Evolutionary conservation across 2,797 vertebrate species (phyloP), one percentile per base, ranked within the genome.

Genomic region (Limosa lapponica): DNA sequence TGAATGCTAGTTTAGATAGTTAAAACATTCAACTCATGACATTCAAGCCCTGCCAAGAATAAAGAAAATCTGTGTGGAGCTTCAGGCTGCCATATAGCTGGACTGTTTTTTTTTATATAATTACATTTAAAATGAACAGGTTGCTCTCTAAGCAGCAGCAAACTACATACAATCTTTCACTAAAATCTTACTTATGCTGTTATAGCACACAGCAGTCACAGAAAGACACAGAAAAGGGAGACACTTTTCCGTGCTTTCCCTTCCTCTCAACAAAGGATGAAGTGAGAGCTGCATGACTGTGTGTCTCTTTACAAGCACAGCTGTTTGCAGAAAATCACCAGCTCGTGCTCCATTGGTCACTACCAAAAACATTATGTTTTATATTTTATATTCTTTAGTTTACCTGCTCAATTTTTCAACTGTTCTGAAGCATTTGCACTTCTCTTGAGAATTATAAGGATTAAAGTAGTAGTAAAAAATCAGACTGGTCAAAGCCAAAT

Each of bases 281-380:
- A 83, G 37, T 49, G 36, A 20, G 30, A 66, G 1, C 2, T 48
- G 17, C 4, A 8, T 36, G 11, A 52, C 5, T 6, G 2, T 27
- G 20, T 39, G 52, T 51, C 25, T 83, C 49, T 69, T 64, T 54
- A 54, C 39, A 70, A 78, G 41, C 24, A 57, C 23, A 78, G 3
- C 4, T 88, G 13, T 54, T 82, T 69, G 34, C 28, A 75, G 41
- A 89, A 89, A 79, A 65, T 34, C 28, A 37, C 5, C 0, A 1
- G 25, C 28, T 83, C 10, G 15, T 0, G 0, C 14, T 72, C 36
- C 4, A 5, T 7, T 1, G 3, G 20, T 69, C 54, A 61, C 20
- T 32, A 67, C 28, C 4, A 54, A 87, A 84, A 72, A 0, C 11
- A 20, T 80, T 55, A 8, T 55, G 10, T 6, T 64, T 78, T 74